Evolutionary conservation across 2,888 invertebrate species (phyloP), one percentile per base, ranked within the genome.

Genomic region (Drosophila leonis): DNA sequence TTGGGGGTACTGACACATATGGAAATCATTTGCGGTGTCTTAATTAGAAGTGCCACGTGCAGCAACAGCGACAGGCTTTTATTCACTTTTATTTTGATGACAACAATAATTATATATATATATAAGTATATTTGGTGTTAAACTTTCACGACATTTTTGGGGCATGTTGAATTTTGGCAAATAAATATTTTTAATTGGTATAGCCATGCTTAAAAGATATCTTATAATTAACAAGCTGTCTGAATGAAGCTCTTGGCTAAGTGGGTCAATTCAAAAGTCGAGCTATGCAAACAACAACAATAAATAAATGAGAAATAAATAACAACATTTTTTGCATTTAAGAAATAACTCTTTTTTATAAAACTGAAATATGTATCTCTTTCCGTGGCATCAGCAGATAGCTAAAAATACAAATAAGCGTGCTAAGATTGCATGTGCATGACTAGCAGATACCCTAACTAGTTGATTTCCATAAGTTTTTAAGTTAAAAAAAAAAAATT

Each of bases 11-110:
- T 71, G 72, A 55, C 72, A 60, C 60, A 55, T 52, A 44, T 60
- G 66, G 31, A 60, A 72, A 72, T 79, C 75, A 55, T 59, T 65
- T 56, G 66, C 67, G 72, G 63, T 69, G 72, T 84, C 87, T 85
- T 87, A 85, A 85, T 85, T 84, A 84, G 85, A 78, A 71, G 60
- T 82, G 80, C 73, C 74, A 82, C 56, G 39, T 54, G 35, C 35
- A 57, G 31, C 44, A 33, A 27, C 73, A 51, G 60, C 35, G 46
- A n/a, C 60, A n/a, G 31, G 20, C 6, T 42, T 57, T 61, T 33
- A n/a, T 33, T 42, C 10, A 24, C 20, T 42, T 67, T 41, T 13
- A 46, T 51, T 56, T 57, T 44, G 29, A 5, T 44, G 49, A 52
- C 61, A 52, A 65, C 46, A 61, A 48, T 54, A 31, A 59, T 75